Evolutionary conservation across 2,113 vertebrate genomes (phyloP), one percentile per base, ranked within the genome.

Genomic region (Oryzias woworae): DNA sequence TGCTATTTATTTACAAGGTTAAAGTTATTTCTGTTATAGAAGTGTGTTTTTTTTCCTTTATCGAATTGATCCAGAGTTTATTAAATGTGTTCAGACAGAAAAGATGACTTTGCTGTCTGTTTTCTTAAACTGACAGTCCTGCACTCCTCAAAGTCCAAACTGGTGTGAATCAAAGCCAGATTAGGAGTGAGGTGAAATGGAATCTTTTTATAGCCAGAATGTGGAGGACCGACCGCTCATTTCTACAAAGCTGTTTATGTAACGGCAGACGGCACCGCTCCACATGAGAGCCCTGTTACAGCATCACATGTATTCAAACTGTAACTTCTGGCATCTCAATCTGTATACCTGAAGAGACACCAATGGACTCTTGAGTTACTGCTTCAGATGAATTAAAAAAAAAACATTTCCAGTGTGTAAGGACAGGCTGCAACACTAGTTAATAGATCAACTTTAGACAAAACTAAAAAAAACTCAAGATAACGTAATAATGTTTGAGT

Each of bases 231-330:
- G 70, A 80, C 73, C 58, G 76, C 63, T 79, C 65, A 66, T 81
- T 76, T 80, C 23, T 67, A 58, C 53, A 72, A 81, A 79, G 75
- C 81, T 53, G 70, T 80, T 85, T 88, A 82, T 79, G 75, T 84
- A 86, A 83, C 60, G 7, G 58, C 72, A 71, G 81, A 66, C 69
- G 36, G 62, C 54, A 48, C 48, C 6, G 71, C 55, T 66, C 71
- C 61, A 69, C 70, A 61, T 68, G 58, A 85, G 66, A 71, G 62
- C 60, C 47, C 56, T 24, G 63, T 77, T 77, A 69, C 58, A 48
- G 69, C 71, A 69, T 75, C 79, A 53, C 71, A 57, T 54, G 22
- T 36, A 36, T 36, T 63, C 64, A 20, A 54, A 24, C 55, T 17
- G 14, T 14, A 42, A 51, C 68, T 75, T 43, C 66, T 52, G 55